Base-by-base conservation (phyloP, 2,888 invertebrate genomes). In the Deilephila porcellus region DNA sequence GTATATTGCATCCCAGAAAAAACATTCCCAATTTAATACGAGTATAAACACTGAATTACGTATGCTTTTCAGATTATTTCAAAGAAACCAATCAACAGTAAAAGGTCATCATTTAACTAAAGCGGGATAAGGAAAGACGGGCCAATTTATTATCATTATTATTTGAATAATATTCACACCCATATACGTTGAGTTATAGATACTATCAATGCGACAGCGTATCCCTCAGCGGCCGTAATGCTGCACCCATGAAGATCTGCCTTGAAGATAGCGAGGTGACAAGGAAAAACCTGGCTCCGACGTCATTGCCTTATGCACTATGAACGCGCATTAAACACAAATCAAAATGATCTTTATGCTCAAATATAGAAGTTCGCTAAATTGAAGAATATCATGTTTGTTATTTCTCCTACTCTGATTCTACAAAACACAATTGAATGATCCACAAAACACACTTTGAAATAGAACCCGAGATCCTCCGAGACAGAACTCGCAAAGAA, bases 161-260 rank as follows among this genome's bases (percentile, higher is more conserved):
- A 25, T 52, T 52, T 67, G 17, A 67, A 25, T 67, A 52, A 67
- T 52, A 67, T 67, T 67, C 45, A 67, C 52, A 14, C 64, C 64
- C 64, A 52, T 67, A 67, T 67, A 52, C 20, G 45, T 45, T 52
- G 17, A 67, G 45, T 52, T 29, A 67, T 17, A 52, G 67, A 52
- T 67, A 67, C 20, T 67, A 67, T 67, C 64, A 67, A 67, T 45
- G 45, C 45, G 64, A 45, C 64, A 67, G 45, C 64, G 14, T 52
- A 67, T 67, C 45, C 64, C 64, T 67, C 34, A 45, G 20, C 25
- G 34, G 37, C 37, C 25, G 17, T 52, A 67, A 67, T 52, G 67
- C 64, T 67, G 45, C 67, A 67, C 67, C 52, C 52, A 67, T 67
- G 67, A 25, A 67, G 67, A 67, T 67, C 25, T 52, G 52, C 52